These are phyloP conservation scores for Aphidoletes aphidimyza DNA, from an alignment of 2,888 invertebrate species.

Conservation along the genomic window DNA sequence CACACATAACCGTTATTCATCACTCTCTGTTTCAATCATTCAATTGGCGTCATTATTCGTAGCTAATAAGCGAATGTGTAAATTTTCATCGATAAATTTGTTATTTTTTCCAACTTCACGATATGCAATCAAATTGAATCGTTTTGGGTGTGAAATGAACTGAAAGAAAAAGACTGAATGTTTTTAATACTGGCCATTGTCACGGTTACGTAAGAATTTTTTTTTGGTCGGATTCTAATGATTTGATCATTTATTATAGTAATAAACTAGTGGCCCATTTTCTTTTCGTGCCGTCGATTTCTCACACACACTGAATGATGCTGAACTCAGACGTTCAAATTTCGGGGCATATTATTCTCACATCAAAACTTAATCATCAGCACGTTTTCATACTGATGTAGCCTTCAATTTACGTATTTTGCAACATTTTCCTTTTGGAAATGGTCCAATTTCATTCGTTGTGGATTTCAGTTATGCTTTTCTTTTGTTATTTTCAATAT, in stretches of 20 bases:
- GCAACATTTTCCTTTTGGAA: not conserved
- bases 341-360: not conserved
- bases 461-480: not conserved
- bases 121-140: no score
- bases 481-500: slow-evolving; percentile 25
- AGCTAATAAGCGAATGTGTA: no score
- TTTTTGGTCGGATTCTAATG: not conserved
- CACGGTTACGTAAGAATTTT: not conserved
- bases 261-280: slow-evolving; percentile 25
- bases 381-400: not conserved
- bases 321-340: not conserved
- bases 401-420: slow-evolving; percentile 32
- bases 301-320: not conserved
- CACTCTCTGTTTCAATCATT: no score
- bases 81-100: no score
- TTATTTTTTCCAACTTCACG: no score
- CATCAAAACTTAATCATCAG: not conserved
- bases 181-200: not conserved
- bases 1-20: no score
- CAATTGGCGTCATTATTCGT: no score
- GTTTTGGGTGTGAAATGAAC: no score
- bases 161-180: not conserved
- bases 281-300: not conserved
- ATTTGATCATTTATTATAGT: slow-evolving; percentile 40
- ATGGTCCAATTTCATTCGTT: not conserved